Evolutionary conservation across 35 echinoderm and acorn worm species (phyloP).

Genomic region (Patiria miniata): DNA sequence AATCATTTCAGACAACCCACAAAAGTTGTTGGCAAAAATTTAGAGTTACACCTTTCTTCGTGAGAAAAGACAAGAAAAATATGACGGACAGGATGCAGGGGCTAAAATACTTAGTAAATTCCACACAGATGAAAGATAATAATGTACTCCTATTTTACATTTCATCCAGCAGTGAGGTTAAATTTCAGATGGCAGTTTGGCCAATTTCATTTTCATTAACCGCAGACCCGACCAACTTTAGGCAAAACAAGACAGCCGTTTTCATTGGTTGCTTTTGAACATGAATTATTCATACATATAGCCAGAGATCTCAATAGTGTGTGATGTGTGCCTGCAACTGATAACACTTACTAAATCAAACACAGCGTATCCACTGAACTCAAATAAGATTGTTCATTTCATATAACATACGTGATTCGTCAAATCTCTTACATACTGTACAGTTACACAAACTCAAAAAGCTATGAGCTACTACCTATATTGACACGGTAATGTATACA

Average conservation of each 20-base stretch:
- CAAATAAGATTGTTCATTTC: not conserved
- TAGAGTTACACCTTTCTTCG: too few species aligned
- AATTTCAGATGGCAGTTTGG: too few species aligned
- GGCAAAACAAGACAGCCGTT: not conserved
- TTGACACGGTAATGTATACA: constrained; percentile 26
- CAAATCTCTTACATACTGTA: constrained; percentile 10
- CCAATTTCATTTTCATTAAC: too few species aligned
- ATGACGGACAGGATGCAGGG: too few species aligned
- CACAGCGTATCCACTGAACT: not conserved
- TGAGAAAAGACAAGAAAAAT: too few species aligned
- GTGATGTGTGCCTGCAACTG: not conserved
- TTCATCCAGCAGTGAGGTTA: too few species aligned
- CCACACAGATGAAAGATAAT: too few species aligned
- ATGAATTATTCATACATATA: constrained; percentile 17
- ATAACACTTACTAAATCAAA: not conserved
- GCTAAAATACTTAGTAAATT: too few species aligned
- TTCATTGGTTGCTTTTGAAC: not conserved
- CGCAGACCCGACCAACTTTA: too few species aligned
- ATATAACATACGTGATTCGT: not conserved
- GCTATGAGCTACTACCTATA: constrained; percentile 3
- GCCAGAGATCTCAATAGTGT: not conserved
- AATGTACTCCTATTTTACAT: too few species aligned
- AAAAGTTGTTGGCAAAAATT: too few species aligned
- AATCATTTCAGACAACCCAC: too few species aligned
- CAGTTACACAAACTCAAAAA: constrained; percentile 18